These are phyloP conservation scores for Addax nasomaculatus DNA, from an alignment of 2,113 vertebrate species.

Conservation along the genomic window DNA sequence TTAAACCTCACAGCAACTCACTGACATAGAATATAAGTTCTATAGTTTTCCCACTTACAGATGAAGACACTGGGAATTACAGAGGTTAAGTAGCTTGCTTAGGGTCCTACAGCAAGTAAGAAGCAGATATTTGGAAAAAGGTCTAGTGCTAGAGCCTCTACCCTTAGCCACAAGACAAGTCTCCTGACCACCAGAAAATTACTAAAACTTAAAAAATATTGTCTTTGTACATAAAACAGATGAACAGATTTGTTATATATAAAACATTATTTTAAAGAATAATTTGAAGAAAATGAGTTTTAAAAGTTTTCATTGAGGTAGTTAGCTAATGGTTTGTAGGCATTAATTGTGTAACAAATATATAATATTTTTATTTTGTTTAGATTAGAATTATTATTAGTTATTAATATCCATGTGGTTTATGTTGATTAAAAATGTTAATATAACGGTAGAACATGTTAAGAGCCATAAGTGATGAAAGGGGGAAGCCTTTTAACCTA, in stretches of 20 bases:
- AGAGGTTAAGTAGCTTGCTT: not conserved
- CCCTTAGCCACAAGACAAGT: not conserved
- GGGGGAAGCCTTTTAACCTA: slow-evolving; percentile 61
- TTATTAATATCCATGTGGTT: slow-evolving; percentile 56
- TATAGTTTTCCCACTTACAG: not conserved
- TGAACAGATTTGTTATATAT: not conserved
- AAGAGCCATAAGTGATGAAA: slow-evolving; percentile 57
- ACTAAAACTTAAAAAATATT: not conserved
- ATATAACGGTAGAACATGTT: slow-evolving; percentile 14
- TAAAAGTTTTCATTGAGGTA: not conserved
- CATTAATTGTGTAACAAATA: slow-evolving; percentile 38
- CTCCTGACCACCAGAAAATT: not conserved
- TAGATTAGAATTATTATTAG: slow-evolving; percentile 50
- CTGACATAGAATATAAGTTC: not conserved
- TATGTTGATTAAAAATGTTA: slow-evolving; percentile 72
- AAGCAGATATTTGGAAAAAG: not conserved
- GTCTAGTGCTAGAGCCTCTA: not conserved
- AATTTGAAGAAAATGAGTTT: slow-evolving; percentile 41
- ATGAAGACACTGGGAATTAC: not conserved
- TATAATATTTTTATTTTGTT: slow-evolving; percentile 48
- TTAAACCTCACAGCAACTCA: not conserved
- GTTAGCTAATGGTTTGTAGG: slow-evolving; percentile 25
- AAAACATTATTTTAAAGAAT: slow-evolving; percentile 13
- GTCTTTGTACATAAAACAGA: not conserved
- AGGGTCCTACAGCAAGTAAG: not conserved